phyloP scores from a whole-genome alignment of 2,797 vertebrate species.

The Lophius americanus region DNA sequence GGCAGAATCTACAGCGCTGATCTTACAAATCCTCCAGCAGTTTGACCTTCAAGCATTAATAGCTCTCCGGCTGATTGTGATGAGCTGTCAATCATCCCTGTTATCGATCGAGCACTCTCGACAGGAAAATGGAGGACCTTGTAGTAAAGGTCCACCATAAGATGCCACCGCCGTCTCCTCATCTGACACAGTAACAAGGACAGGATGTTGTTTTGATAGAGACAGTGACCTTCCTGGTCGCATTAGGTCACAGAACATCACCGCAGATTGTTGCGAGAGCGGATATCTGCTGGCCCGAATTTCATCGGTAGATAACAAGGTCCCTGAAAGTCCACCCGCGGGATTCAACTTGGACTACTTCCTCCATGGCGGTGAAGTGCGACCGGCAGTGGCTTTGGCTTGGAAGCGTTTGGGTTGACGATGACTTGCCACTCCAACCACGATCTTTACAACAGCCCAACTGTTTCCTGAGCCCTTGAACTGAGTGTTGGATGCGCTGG shows the following conservation, averaged over 20 bases:
- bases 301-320: too few species aligned
- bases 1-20: neutral
- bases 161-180: neutral
- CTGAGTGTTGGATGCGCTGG: too few species aligned
- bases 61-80: constrained; percentile 1
- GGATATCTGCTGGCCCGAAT: too few species aligned
- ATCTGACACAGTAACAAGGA: constrained; percentile 33
- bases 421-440: too few species aligned
- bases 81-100: constrained; percentile 13
- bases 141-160: constrained; percentile 3
- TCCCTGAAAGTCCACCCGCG: too few species aligned
- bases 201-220: constrained; percentile 42
- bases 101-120: constrained; percentile 30
- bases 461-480: too few species aligned
- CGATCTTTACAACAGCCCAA: too few species aligned
- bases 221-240: constrained; percentile 22
- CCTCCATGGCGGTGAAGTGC: too few species aligned
- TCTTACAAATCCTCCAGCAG: neutral
- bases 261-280: neutral
- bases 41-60: constrained; percentile 4
- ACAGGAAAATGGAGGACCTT: constrained; percentile 39
- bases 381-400: too few species aligned
- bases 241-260: neutral
- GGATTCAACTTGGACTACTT: too few species aligned
- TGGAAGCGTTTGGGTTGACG: too few species aligned